Conservation (phyloP, 2,888 invertebrate species). For the Calameuta pallipes region DNA sequence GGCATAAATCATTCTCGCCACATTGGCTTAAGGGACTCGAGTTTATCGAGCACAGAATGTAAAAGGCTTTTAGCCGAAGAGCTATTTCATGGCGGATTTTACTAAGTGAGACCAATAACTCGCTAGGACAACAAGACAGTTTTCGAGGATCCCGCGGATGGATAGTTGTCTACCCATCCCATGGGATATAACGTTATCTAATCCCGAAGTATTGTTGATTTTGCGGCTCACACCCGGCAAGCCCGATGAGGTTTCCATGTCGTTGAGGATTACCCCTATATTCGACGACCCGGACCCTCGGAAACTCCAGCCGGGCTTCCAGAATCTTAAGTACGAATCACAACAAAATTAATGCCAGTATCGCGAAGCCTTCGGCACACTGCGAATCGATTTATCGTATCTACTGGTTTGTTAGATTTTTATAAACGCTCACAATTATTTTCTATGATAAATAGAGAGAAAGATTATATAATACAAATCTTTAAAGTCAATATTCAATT, state of each 20-base stretch:
- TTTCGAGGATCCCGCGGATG: slow-evolving; percentile 11
- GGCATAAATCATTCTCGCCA: not conserved
- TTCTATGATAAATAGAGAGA: not conserved
- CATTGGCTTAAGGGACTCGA: not conserved
- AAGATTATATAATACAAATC: not conserved
- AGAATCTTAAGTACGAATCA: slow-evolving; percentile 13
- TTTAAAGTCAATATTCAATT: not conserved
- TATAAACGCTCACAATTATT: not conserved
- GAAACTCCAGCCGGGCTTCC: not conserved
- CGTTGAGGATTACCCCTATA: slow-evolving; percentile 46
- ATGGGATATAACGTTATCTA: slow-evolving; percentile 37
- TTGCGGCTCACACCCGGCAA: slow-evolving; percentile 48
- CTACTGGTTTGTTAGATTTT: not conserved
- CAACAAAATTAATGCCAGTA: slow-evolving; percentile 20
- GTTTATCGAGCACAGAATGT: not conserved
- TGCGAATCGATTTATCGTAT: not conserved
- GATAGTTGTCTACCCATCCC: not conserved
- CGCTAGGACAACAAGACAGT: slow-evolving; percentile 46
- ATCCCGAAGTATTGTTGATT: slow-evolving; percentile 54
- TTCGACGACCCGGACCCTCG: slow-evolving; percentile 15
- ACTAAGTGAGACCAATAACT: slow-evolving; percentile 57
- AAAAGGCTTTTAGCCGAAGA: slow-evolving; percentile 40
- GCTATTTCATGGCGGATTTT: slow-evolving; percentile 40
- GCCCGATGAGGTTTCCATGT: slow-evolving; percentile 59
- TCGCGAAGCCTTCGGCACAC: not conserved